phyloP scores from a whole-genome alignment of 2,888 invertebrate species.

The Rhingia rostrata region DNA sequence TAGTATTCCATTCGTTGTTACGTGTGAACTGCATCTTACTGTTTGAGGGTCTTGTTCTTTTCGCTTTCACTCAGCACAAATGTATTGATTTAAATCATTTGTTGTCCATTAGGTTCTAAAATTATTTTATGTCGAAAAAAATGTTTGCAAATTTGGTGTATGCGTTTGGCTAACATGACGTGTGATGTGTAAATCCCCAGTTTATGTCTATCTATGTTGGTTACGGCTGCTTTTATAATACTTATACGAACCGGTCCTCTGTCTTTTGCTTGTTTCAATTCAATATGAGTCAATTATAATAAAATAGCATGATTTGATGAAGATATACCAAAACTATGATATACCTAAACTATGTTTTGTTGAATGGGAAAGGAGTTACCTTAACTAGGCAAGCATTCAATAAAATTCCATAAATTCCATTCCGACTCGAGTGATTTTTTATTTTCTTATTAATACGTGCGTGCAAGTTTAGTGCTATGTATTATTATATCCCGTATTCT shows the following conservation, averaged over 20 bases:
- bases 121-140: neutral
- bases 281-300: conserved; percentile 25
- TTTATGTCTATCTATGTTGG: neutral
- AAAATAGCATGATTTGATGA: neutral
- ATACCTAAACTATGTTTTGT: neutral
- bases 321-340: neutral
- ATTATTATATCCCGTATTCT: no score
- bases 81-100: conserved; percentile 1
- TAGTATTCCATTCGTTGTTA: conserved; percentile 10
- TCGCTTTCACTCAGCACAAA: neutral
- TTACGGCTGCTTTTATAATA: conserved; percentile 23
- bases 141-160: no score
- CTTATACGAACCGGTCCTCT: conserved; percentile 20
- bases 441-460: neutral
- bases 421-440: no score
- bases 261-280: conserved; percentile 32
- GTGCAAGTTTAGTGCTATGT: neutral
- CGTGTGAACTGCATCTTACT: neutral
- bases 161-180: neutral
- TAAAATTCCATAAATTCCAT: neutral
- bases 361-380: neutral
- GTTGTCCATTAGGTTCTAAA: neutral
- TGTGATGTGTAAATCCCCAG: neutral
- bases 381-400: conserved; percentile 5
- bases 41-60: neutral